Conservation (phyloP, 2,888 invertebrate species). For the Dicroscelio sp. region DNA sequence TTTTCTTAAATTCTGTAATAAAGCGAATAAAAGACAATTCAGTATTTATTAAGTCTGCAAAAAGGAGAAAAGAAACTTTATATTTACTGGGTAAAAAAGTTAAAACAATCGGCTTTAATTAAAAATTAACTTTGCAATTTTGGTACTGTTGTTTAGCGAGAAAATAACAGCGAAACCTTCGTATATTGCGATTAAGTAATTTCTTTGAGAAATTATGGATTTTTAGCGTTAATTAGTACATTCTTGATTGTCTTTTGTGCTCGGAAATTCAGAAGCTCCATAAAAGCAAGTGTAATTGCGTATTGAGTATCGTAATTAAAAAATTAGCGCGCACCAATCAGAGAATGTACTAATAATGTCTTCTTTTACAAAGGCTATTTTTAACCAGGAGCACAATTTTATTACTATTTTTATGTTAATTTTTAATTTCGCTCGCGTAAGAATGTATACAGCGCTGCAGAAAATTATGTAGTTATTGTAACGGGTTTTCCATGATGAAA, state of each 20-base stretch:
- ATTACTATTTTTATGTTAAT: slow-evolving; percentile 13
- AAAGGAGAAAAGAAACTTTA: too few relatives aligned
- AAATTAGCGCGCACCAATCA: slow-evolving; percentile 26
- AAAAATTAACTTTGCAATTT: too few relatives aligned
- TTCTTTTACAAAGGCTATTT: too few relatives aligned
- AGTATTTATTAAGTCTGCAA: too few relatives aligned
- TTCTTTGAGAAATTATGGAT: not conserved
- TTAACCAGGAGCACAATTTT: too few relatives aligned
- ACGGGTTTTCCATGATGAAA: slow-evolving; percentile 68
- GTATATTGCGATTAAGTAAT: slow-evolving; percentile 3
- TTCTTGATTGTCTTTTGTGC: slow-evolving; percentile 25
- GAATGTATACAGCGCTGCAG: slow-evolving; percentile 64
- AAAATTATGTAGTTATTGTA: slow-evolving; percentile 71
- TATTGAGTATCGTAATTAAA: slow-evolving; percentile 36
- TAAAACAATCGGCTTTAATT: too few relatives aligned
- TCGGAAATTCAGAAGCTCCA: not conserved
- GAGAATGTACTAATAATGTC: too few relatives aligned
- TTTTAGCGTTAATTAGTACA: slow-evolving; percentile 36
- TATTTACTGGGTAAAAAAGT: too few relatives aligned
- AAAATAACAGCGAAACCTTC: not conserved
- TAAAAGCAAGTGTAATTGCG: slow-evolving; percentile 31
- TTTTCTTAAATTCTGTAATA: too few relatives aligned
- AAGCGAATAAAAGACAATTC: too few relatives aligned
- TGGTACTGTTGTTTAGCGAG: too few relatives aligned
- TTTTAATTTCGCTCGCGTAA: slow-evolving; percentile 55